Percentiles rank a stretch among this genome's conserved stretches.
These are phyloP conservation scores for Heliangelus exortis DNA, from an alignment of 2,797 vertebrate genomes.

Conservation along the genomic window DNA sequence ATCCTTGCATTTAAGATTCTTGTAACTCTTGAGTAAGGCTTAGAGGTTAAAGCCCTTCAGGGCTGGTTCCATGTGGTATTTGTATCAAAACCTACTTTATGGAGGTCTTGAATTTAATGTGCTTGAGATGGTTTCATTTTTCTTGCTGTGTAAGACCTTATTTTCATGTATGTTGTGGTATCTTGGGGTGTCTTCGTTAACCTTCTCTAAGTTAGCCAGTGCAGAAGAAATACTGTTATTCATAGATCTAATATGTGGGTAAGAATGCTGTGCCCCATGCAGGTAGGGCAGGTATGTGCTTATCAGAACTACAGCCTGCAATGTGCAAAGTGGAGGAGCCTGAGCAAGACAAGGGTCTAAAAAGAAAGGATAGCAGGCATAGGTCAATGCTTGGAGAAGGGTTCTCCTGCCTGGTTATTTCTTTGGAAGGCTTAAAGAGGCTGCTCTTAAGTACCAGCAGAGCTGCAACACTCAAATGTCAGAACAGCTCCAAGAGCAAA, in stretches of 20 bases:
- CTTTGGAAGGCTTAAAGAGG: not conserved
- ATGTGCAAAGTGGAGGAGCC: not conserved
- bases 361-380: not conserved
- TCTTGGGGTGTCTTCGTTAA: not conserved
- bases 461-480: rapidly evolving
- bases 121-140: not conserved
- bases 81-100: not conserved
- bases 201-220: not conserved
- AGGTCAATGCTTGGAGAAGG: not conserved
- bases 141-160: not conserved
- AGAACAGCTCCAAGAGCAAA: not conserved
- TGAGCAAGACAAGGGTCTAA: not conserved
- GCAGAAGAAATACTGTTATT: not conserved
- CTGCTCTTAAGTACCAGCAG: rapidly evolving
- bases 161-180: not conserved
- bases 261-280: not conserved
- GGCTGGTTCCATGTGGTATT: not conserved
- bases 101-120: not conserved
- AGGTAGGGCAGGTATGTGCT: not conserved
- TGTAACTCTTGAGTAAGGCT: not conserved
- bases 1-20: not conserved
- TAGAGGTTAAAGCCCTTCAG: not conserved
- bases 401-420: not conserved
- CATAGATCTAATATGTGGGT: no score
- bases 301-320: not conserved